A percentile compares a stretch with the other conserved stretches of the same genome.
Evolutionary conservation across 1,140 invertebrate genomes (phyloP).

Genomic region (Tetramorium alpestre): DNA sequence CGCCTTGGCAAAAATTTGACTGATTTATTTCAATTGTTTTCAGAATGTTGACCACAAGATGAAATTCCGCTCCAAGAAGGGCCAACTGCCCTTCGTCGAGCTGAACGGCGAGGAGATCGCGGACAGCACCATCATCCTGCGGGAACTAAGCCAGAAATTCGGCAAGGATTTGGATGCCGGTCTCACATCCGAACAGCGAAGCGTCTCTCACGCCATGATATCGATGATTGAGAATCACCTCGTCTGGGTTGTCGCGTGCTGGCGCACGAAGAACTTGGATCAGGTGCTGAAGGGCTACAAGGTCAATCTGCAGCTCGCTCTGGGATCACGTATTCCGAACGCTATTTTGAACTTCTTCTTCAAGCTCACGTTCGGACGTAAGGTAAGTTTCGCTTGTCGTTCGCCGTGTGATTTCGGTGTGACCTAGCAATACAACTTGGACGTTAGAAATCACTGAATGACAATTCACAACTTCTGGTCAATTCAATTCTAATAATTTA

Average conservation of each 20-base stretch:
- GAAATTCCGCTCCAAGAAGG: constrained; percentile 97
- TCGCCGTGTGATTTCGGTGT: constrained; percentile 46
- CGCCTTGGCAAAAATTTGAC: background rate
- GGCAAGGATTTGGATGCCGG: constrained; percentile 93
- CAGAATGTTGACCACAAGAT: constrained; percentile 98
- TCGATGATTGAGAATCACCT: constrained; percentile 98
- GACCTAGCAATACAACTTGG: constrained; percentile 50
- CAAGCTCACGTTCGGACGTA: constrained; percentile 94
- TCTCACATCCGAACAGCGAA: constrained; percentile 93
- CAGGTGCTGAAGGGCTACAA: constrained; percentile 95
- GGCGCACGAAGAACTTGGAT: constrained; percentile 95
- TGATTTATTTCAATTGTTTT: constrained; percentile 73
- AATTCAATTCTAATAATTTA: constrained; percentile 7
- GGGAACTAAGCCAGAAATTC: constrained; percentile 93
- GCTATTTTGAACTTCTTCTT: constrained; percentile 95
- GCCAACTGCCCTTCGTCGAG: constrained; percentile 96
- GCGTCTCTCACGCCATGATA: constrained; percentile 96
- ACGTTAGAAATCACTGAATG: constrained; percentile 36
- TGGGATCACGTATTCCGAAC: constrained; percentile 95
- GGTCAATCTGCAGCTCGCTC: constrained; percentile 94
- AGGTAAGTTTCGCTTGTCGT: constrained; percentile 87
- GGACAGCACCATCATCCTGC: constrained; percentile 95
- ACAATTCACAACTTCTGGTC: background rate
- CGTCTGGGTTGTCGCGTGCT: constrained; percentile 94
- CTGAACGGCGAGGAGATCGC: constrained; percentile 97